Conservation (phyloP, 2,797 vertebrate genomes). For the Amphiprion clarkii region DNA sequence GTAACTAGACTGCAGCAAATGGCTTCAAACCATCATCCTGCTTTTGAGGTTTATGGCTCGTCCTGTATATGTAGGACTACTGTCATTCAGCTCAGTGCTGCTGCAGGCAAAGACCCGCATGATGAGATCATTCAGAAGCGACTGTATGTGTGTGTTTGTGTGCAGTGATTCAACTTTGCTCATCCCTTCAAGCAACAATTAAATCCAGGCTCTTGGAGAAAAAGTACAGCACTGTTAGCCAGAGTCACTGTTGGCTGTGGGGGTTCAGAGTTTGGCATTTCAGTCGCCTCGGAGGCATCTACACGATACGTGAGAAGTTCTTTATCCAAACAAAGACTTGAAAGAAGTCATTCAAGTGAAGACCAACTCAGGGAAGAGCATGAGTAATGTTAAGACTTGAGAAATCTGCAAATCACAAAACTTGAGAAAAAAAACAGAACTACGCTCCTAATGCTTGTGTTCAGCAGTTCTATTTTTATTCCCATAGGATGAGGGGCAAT, state of each 20-base stretch:
- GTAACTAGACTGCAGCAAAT: not conserved
- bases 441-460: not conserved
- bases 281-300: not conserved
- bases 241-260: not conserved
- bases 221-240: conserved; percentile 2
- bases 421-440: too few species aligned
- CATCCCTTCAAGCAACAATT: conserved; percentile 41
- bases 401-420: not conserved
- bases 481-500: conserved; percentile 6
- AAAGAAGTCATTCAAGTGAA: conserved; percentile 1
- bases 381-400: not conserved
- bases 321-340: conserved; percentile 5
- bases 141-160: conserved; percentile 15
- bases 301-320: conserved; percentile 19
- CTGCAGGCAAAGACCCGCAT: conserved; percentile 42
- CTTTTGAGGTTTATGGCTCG: conserved; percentile 9
- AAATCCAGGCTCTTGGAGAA: conserved; percentile 9
- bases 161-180: conserved; percentile 32
- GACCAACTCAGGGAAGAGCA: not conserved
- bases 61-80: not conserved
- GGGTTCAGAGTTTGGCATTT: conserved; percentile 15
- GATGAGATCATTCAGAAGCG: conserved; percentile 43
- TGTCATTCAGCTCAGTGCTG: conserved; percentile 32
- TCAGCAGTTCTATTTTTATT: not conserved
- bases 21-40: not conserved